Evolutionary conservation across 2,888 invertebrate species (phyloP).

Genomic region (Junonia oenone): DNA sequence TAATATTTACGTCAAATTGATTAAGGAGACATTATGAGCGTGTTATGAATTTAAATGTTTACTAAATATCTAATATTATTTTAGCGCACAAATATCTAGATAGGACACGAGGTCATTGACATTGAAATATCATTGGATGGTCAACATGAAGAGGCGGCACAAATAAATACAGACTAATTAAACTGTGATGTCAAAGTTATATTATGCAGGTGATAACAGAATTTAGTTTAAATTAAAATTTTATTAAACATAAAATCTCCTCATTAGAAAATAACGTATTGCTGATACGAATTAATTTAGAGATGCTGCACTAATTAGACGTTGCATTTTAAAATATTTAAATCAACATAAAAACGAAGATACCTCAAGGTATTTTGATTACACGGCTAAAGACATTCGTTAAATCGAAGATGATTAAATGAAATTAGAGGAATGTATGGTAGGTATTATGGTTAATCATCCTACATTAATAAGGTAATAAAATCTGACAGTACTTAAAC

Average conservation of each 20-base stretch:
- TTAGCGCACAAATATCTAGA: neutral
- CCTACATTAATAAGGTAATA: neutral
- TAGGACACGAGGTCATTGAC: conserved; percentile 7
- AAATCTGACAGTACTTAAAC: neutral
- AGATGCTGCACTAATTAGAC: neutral
- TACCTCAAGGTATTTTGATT: neutral
- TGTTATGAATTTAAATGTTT: conserved; percentile 7
- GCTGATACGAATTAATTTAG: neutral
- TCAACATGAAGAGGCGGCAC: neutral
- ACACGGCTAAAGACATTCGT: neutral
- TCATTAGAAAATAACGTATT: conserved; percentile 18
- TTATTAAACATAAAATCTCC: neutral
- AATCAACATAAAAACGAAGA: neutral
- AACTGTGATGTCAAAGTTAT: conserved; percentile 1
- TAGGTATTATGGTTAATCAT: neutral
- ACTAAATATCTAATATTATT: neutral
- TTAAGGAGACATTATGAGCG: conserved; percentile 29
- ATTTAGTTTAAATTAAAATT: neutral
- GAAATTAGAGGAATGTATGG: neutral
- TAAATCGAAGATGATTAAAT: neutral
- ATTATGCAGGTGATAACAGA: neutral
- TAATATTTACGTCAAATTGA: conserved; percentile 30
- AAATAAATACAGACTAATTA: conserved; percentile 7
- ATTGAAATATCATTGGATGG: neutral
- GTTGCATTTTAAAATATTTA: neutral